Conservation (phyloP, 2,888 invertebrate species). For the Eupithecia abbreviata region DNA sequence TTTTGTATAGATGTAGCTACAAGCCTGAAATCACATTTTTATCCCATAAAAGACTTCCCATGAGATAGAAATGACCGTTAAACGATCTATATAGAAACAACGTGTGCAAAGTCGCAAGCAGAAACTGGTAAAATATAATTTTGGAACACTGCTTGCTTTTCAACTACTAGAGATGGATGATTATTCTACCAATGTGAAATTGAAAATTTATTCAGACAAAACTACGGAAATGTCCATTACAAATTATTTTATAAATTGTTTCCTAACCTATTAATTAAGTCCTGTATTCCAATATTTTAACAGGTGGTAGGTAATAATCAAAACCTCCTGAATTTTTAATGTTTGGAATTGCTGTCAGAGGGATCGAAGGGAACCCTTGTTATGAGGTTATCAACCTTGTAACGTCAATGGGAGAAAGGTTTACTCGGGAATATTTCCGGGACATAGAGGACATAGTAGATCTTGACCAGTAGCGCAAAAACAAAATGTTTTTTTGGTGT, state of each 20-base stretch:
- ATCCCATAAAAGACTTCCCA: too few species aligned
- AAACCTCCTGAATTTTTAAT: slow-evolving; percentile 20
- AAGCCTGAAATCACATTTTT: too few species aligned
- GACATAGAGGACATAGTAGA: slow-evolving; percentile 2
- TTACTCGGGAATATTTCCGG: slow-evolving; percentile 20
- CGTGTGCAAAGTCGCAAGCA: too few species aligned
- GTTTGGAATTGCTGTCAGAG: not conserved
- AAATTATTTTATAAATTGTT: not conserved
- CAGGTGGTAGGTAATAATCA: not conserved
- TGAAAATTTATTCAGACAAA: too few species aligned
- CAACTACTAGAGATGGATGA: not conserved
- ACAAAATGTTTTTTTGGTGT: not conserved
- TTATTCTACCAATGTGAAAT: not conserved
- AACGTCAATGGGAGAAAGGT: slow-evolving; percentile 12
- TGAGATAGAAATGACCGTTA: too few species aligned
- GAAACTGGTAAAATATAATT: too few species aligned
- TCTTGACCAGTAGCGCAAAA: not conserved
- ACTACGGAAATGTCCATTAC: not conserved
- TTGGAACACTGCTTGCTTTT: not conserved
- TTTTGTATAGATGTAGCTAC: too few species aligned
- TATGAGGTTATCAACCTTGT: slow-evolving; percentile 28
- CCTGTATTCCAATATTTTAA: not conserved
- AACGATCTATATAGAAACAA: too few species aligned
- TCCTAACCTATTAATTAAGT: not conserved
- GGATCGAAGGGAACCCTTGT: slow-evolving; percentile 8